Evolutionary conservation across 2,113 vertebrate genomes (phyloP), one percentile per base, ranked within the genome.

Genomic region (Apodemus speciosus): DNA sequence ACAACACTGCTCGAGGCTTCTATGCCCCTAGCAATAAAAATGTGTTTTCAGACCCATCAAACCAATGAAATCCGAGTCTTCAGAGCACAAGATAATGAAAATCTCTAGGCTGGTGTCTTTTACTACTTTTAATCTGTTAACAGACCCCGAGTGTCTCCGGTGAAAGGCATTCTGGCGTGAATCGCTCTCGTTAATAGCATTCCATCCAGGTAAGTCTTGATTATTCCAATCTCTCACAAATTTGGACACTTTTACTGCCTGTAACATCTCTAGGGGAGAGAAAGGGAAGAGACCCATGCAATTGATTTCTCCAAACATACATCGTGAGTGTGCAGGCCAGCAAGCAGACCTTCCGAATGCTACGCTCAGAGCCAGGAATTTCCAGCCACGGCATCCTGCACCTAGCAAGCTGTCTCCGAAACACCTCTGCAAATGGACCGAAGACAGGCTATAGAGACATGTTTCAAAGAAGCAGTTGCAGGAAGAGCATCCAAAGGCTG

Each of bases 121-220:
- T 97, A 97, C 85, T 94, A 95, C 94, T 96, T 97, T 96, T 97
- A 97, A 95, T 96, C 95, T 97, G 95, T 94, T 97, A 97, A 95
- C 89, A 94, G 94, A 95, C 53, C 46, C 79, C 10, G 77, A 93
- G 94, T 68, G 56, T 95, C 91, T 96, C 89, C 4, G 27, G 89
- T 64, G 88, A 96, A 97, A 97, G 85, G 87, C 75, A 72, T 68
- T 92, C 60, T 49, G 89, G 66, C 0, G 1, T 94, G 89, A 96
- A 95, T 79, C 76, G 72, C 95, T 87, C 20, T 88, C 11, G 1
- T 94, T 96, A 95, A 95, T 94, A 96, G 91, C 79, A 92, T 92
- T 94, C 60, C 69, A 92, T 89, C 89, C 66, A 96, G 94, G 92
- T 95, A 89, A 96, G 69, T 94, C 95, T 95, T 95, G 93, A 95